Percentiles rank a stretch among this genome's conserved stretches.
phyloP scores from a whole-genome alignment of 2,888 invertebrate species.

The Leptothorax acervorum region DNA sequence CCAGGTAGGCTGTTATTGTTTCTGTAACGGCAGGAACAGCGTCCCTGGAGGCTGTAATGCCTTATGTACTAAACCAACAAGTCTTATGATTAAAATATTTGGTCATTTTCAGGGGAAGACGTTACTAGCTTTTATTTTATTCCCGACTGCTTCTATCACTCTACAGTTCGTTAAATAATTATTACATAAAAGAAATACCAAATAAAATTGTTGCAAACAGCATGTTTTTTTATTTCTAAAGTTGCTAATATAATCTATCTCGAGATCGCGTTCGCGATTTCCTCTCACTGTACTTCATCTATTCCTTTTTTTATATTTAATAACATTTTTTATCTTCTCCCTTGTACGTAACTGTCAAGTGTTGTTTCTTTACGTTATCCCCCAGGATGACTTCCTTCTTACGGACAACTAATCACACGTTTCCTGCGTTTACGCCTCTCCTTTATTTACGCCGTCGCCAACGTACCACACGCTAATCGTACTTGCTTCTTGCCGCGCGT shows the following conservation, averaged over 20 bases:
- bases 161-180: not conserved
- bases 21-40: slow-evolving; percentile 58
- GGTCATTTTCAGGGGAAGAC: not conserved
- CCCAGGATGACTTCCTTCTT: slow-evolving; percentile 26
- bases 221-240: not conserved
- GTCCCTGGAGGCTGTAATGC: slow-evolving; percentile 58
- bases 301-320: not conserved
- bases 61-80: not conserved
- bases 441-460: not conserved
- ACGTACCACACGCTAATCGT: not conserved
- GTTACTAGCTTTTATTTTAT: not conserved
- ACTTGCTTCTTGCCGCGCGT: not conserved
- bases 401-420: slow-evolving; percentile 24
- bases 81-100: not conserved
- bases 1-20: slow-evolving; percentile 64
- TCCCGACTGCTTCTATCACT: not conserved
- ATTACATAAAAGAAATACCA: not conserved
- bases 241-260: not conserved
- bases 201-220: not conserved
- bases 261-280: not conserved
- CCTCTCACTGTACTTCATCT: not conserved
- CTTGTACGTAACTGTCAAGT: not conserved
- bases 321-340: not conserved
- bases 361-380: not conserved
- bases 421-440: slow-evolving; percentile 26